These are phyloP conservation scores for Typhlichthys eigenmanni DNA, from an alignment of 2,797 vertebrate species.

Conservation along the genomic window DNA sequence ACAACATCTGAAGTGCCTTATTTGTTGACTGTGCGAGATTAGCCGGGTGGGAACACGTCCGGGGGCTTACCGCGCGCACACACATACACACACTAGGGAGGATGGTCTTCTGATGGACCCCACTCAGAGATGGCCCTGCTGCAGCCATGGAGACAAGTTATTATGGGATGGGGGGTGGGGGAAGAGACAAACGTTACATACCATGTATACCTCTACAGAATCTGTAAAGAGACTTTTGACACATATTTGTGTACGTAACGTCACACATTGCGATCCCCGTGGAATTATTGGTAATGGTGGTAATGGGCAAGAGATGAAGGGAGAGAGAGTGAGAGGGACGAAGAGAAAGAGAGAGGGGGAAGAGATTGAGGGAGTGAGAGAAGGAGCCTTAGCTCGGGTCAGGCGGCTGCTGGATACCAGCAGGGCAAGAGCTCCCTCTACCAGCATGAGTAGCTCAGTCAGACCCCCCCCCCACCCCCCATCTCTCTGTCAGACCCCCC, in stretches of 20 bases:
- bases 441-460: slow-evolving; percentile 33
- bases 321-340: slow-evolving; percentile 2
- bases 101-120: too few relatives aligned
- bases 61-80: slow-evolving; percentile 59
- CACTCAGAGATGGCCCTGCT: too few relatives aligned
- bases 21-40: slow-evolving; percentile 82
- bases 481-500: slow-evolving; percentile 30
- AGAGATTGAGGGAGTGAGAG: slow-evolving; percentile 1
- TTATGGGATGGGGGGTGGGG: too few relatives aligned
- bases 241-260: too few relatives aligned
- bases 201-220: too few relatives aligned
- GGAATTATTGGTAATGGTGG: too few relatives aligned
- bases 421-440: slow-evolving; percentile 83
- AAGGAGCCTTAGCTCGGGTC: slow-evolving; percentile 2
- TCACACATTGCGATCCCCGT: too few relatives aligned
- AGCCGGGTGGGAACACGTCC: slow-evolving; percentile 75
- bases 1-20: slow-evolving; percentile 84
- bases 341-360: slow-evolving; percentile 1
- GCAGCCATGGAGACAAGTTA: too few relatives aligned
- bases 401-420: slow-evolving; percentile 22
- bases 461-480: slow-evolving; percentile 26
- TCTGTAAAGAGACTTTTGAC: too few relatives aligned
- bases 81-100: too few relatives aligned
- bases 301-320: neutral
- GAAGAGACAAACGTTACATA: too few relatives aligned